Percentiles rank a stretch among this genome's conserved stretches.
Conservation (phyloP, 2,797 vertebrate species). For the Tenualosa ilisha region DNA sequence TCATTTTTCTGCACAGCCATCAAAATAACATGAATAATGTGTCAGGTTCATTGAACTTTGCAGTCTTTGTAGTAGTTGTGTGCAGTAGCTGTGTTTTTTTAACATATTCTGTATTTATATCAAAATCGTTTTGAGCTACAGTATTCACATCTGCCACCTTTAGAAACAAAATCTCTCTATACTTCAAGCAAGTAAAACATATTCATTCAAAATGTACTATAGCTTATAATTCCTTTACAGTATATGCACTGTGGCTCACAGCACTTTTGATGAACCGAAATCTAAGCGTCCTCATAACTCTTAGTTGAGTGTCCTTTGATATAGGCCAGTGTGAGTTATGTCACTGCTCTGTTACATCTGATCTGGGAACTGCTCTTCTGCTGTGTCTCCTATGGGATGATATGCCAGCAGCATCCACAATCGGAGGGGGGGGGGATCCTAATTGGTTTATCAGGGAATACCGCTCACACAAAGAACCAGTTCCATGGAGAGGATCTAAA, state of each 20-base stretch:
- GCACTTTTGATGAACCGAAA: background rate
- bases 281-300: background rate
- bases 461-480: conserved; percentile 22
- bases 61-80: background rate
- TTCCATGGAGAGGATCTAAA: background rate
- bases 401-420: conserved; percentile 11
- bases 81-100: background rate
- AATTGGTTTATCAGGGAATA: conserved; percentile 49
- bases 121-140: background rate
- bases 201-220: background rate
- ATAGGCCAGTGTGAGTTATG: conserved; percentile 8
- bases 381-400: conserved; percentile 12
- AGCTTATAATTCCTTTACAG: background rate
- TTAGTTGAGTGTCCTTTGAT: conserved; percentile 7
- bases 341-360: conserved; percentile 24
- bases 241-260: background rate
- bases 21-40: background rate
- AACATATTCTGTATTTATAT: background rate
- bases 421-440: conserved; percentile 25
- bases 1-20: background rate
- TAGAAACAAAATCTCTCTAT: background rate
- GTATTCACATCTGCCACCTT: background rate
- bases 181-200: background rate
- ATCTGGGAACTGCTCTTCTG: conserved; percentile 22
- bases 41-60: background rate